Base-by-base conservation (phyloP, 2,113 vertebrate genomes). In the Recurvirostra avosetta region DNA sequence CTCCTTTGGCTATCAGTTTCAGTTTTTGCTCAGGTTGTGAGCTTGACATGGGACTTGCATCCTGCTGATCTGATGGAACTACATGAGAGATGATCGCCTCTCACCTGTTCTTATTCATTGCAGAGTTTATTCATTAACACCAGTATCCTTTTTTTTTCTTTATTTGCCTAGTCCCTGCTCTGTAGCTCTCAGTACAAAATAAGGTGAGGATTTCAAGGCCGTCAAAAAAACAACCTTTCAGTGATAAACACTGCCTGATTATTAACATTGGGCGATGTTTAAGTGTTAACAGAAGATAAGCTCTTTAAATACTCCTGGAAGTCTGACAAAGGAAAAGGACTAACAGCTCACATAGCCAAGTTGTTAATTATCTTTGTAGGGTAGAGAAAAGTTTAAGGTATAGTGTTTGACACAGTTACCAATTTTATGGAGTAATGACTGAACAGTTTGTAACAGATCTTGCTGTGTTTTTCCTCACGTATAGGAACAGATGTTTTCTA, bases 251-350 rank as follows among this genome's bases (percentile, higher is more conserved):
- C n/a, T 89, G 22, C 62, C 81, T 83, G 62, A 71, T 81, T 43
- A 58, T 73, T 75, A 77, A 18, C 41, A 53, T 22, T 86, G 53
- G 83, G 45, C 45, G 30, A 67, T 55, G 29, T 38, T 73, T 10
- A 36, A 66, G 30, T 2, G 12, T 41, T 41, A 76, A 92, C 66
- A 29, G 34, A 74, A 95, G 94, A 96, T 97, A 94, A 97, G 75
- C 92, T 97, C 72, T 93, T 96, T 92, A 97, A 98, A 97, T 56
- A 95, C 32, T 53, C 73, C 4, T 36, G n/a, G 68, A 41, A 79
- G 61, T 88, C 55, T 94, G 36, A n/a, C 71, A 94, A 90, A 97
- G 91, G 73, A 55, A 87, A 8, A 81, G 52, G 34, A 56, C 65
- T 30, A 21, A 36, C 8, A 40, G 41, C 76, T 66, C 47, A 55